A percentile compares a stretch with the other conserved stretches of the same genome.
Conservation (phyloP, 2,113 vertebrate species). For the Pelmatolapia mariae region DNA sequence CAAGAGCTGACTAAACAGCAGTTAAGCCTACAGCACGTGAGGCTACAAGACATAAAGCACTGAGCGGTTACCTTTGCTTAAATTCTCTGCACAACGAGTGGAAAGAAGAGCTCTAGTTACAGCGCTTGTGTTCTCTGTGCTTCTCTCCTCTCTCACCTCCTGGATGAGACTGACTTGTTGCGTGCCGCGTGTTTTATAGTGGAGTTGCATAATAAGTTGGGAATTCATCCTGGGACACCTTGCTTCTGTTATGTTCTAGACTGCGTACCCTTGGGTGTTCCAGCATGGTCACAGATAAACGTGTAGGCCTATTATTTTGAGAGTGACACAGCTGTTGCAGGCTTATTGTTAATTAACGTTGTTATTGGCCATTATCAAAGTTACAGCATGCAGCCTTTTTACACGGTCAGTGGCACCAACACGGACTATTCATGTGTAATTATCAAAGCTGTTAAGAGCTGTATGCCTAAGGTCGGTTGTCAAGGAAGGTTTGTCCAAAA, state of each 20-base stretch:
- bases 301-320: slow-evolving; percentile 36
- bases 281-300: not conserved
- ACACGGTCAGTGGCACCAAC: not conserved
- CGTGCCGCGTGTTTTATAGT: slow-evolving; percentile 29
- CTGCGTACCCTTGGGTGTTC: slow-evolving; percentile 31
- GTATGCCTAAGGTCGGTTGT: not conserved
- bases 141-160: not conserved
- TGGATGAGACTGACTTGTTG: not conserved
- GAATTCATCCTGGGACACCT: slow-evolving; percentile 48
- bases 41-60: not conserved
- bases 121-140: not conserved
- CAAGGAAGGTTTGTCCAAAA: slow-evolving; percentile 49
- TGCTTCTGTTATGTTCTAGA: slow-evolving; percentile 41
- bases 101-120: not conserved
- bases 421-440: not conserved
- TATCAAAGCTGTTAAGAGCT: not conserved
- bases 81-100: not conserved
- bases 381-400: not conserved
- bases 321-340: slow-evolving; percentile 49
- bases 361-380: not conserved
- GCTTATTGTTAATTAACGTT: slow-evolving; percentile 16
- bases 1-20: not conserved
- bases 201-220: slow-evolving; percentile 53
- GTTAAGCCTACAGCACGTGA: not conserved
- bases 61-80: not conserved